Evolutionary conservation across 2,888 invertebrate species (phyloP).

Genomic region (Auanema freiburgensis): DNA sequence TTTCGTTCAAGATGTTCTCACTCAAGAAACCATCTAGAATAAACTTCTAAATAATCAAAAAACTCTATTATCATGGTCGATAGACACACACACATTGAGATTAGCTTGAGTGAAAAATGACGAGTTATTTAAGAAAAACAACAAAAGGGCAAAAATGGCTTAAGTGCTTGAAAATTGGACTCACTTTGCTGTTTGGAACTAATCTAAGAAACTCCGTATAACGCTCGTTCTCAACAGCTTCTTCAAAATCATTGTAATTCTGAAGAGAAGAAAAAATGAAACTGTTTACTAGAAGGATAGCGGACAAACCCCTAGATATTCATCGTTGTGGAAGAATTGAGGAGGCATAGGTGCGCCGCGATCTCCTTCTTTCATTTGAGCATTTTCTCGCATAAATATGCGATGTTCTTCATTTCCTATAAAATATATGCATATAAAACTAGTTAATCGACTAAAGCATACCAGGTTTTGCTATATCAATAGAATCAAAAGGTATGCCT

Average conservation of each 20-base stretch:
- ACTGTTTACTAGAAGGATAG: neutral
- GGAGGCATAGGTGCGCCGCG: conserved; percentile 75
- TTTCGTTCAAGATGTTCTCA: too few species aligned
- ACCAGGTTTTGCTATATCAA: conserved; percentile 93
- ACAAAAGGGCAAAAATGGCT: too few species aligned
- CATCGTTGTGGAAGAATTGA: conserved; percentile 88
- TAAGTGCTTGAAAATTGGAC: conserved; percentile 8
- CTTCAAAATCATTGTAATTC: conserved; percentile 54
- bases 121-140: too few species aligned
- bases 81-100: too few species aligned
- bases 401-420: conserved; percentile 68
- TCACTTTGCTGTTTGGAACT: conserved; percentile 40
- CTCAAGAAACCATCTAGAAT: too few species aligned
- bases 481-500: conserved; percentile 82
- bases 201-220: conserved; percentile 47
- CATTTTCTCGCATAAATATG: conserved; percentile 86
- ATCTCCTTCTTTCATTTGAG: conserved; percentile 54
- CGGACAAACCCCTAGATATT: conserved; percentile 82
- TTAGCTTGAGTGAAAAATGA: too few species aligned
- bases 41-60: too few species aligned
- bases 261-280: conserved; percentile 19
- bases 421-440: too few species aligned
- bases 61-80: too few species aligned
- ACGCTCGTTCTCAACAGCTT: conserved; percentile 46
- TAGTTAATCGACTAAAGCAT: too few species aligned